Evolutionary conservation across 2,888 invertebrate species (phyloP).

Genomic region (Bembecia ichneumoniformis): DNA sequence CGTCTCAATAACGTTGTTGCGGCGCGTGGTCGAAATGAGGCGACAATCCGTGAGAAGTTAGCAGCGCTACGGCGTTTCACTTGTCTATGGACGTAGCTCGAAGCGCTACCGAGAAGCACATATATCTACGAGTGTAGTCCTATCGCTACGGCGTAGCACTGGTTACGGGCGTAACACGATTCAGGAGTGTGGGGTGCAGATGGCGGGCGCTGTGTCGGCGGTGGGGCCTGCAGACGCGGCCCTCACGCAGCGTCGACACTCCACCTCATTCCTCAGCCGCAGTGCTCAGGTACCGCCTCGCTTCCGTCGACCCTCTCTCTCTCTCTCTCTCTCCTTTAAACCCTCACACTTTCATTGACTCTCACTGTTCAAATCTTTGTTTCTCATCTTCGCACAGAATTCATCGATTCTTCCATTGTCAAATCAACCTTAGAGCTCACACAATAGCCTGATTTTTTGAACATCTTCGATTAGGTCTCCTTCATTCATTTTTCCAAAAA

Average conservation of each 20-base stretch:
- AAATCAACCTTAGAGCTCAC: too few species aligned
- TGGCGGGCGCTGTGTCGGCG: slow-evolving; percentile 35
- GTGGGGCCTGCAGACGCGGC: slow-evolving; percentile 62
- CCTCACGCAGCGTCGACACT: slow-evolving; percentile 82
- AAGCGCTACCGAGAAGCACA: background rate
- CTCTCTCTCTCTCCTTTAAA: background rate
- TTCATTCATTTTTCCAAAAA: too few species aligned
- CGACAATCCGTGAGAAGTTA: slow-evolving; percentile 19
- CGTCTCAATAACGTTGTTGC: slow-evolving; percentile 39
- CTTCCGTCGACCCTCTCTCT: slow-evolving; percentile 1
- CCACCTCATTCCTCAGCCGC: slow-evolving; percentile 78
- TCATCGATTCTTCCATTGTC: too few species aligned
- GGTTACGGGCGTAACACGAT: background rate
- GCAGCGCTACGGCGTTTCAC: background rate
- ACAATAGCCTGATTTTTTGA: too few species aligned
- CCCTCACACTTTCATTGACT: background rate
- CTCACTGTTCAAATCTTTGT: slow-evolving; percentile 7
- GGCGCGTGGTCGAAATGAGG: slow-evolving; percentile 30
- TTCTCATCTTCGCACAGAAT: slow-evolving; percentile 5
- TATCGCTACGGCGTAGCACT: background rate
- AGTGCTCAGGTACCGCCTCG: slow-evolving; percentile 71
- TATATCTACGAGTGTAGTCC: too few species aligned
- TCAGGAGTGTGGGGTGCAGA: slow-evolving; percentile 34
- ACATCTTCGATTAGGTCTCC: too few species aligned
- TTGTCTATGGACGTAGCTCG: background rate